These are phyloP conservation scores for Enteromius fasciolatus DNA, from an alignment of 2,797 vertebrate genomes.

Conservation along the genomic window DNA sequence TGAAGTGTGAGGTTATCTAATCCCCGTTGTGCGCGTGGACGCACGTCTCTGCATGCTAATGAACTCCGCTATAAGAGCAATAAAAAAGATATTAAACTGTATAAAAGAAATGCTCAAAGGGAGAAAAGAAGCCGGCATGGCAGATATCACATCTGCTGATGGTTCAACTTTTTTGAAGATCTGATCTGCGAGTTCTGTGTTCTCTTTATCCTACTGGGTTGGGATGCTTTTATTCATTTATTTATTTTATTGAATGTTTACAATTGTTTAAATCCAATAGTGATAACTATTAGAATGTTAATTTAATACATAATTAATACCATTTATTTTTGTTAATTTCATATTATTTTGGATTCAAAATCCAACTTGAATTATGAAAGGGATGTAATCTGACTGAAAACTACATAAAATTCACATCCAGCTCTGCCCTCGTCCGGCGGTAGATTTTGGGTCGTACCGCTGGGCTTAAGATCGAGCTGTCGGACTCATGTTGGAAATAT, in stretches of 20 bases:
- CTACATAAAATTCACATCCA: background rate
- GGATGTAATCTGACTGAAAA: conserved; percentile 1
- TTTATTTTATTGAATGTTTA: background rate
- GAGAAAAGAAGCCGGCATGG: background rate
- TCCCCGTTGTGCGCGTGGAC: conserved; percentile 8
- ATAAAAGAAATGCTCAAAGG: conserved; percentile 25
- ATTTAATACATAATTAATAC: background rate
- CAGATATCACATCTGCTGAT: background rate
- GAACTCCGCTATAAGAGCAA: conserved; percentile 41
- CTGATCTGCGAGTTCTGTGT: background rate
- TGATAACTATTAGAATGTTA: background rate
- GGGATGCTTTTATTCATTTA: background rate
- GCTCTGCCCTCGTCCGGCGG: background rate
- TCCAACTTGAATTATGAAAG: background rate
- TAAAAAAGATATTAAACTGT: conserved; percentile 44
- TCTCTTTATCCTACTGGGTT: background rate
- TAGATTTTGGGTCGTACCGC: conserved; percentile 8
- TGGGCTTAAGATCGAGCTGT: conserved; percentile 4
- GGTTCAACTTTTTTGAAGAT: background rate
- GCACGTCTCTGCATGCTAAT: conserved; percentile 40
- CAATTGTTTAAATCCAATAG: background rate
- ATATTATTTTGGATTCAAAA: background rate
- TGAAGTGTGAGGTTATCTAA: conserved; percentile 48
- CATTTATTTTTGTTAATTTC: background rate
- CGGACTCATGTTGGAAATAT: conserved; percentile 8